Evolutionary conservation across 2,113 vertebrate genomes (phyloP).

Genomic region (Bettongia penicillata): DNA sequence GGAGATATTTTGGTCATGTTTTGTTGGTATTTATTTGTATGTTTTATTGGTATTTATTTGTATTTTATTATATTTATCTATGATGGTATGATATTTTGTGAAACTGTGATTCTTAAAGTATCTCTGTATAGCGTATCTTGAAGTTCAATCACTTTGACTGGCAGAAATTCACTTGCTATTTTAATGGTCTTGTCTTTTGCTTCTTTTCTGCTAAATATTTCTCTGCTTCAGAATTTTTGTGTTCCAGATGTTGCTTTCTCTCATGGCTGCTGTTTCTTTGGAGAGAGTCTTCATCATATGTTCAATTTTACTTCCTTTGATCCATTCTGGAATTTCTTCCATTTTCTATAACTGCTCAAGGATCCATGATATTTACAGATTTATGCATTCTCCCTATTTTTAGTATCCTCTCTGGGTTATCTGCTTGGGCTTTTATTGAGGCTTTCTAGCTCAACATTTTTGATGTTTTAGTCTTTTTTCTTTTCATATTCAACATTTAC

Average conservation of each 20-base stretch:
- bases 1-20: not conserved
- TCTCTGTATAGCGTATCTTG: not conserved
- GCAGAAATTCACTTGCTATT: not conserved
- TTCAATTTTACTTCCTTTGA: not conserved
- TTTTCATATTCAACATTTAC: not conserved
- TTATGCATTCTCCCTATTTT: not conserved
- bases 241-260: not conserved
- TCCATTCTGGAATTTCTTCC: not conserved
- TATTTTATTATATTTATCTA: no score
- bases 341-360: not conserved
- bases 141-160: not conserved
- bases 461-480: not conserved
- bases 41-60: not conserved
- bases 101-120: not conserved
- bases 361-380: not conserved
- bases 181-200: not conserved
- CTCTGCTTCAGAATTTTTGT: not conserved
- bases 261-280: not conserved
- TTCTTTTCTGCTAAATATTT: not conserved
- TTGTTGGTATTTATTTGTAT: not conserved
- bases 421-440: not conserved
- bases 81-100: not conserved
- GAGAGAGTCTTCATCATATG: not conserved
- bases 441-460: not conserved
- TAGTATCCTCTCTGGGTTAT: not conserved